Conservation (phyloP, 2,113 vertebrate species). For the Sigmodon hispidus region DNA sequence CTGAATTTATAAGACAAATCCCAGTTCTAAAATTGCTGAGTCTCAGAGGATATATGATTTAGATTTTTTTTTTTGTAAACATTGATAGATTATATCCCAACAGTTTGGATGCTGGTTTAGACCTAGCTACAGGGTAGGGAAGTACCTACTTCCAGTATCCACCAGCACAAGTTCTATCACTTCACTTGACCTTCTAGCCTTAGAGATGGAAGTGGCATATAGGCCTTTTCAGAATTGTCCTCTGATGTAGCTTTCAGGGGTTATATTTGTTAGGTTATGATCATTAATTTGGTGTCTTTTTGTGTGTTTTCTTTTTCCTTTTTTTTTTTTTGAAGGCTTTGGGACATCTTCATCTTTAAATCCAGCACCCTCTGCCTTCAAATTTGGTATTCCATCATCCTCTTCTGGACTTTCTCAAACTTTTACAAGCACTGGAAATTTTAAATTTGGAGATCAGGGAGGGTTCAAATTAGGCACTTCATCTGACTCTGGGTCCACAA, state of each 20-base stretch:
- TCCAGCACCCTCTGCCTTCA: slow-evolving; percentile 83
- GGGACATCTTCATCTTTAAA: slow-evolving; percentile 80
- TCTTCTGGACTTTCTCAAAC: slow-evolving; percentile 84
- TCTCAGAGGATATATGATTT: background rate
- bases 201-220: background rate
- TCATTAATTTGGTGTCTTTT: background rate
- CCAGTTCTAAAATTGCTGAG: background rate
- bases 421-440: slow-evolving; percentile 83
- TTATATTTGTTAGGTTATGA: background rate
- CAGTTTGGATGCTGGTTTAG: background rate
- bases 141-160: background rate
- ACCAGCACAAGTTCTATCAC: background rate
- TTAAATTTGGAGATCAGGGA: slow-evolving; percentile 91
- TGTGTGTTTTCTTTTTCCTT: slow-evolving; percentile 26
- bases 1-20: background rate
- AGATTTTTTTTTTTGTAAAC: background rate
- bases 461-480: slow-evolving; percentile 86
- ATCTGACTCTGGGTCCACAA: slow-evolving; percentile 81
- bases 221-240: background rate
- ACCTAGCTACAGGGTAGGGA: background rate
- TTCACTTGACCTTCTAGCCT: background rate
- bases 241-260: slow-evolving; percentile 1
- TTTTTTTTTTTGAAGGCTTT: slow-evolving; percentile 82
- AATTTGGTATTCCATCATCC: slow-evolving; percentile 85
- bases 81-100: background rate